Conservation (phyloP, 2,797 vertebrate species). For the Ctenopoma multispine region DNA sequence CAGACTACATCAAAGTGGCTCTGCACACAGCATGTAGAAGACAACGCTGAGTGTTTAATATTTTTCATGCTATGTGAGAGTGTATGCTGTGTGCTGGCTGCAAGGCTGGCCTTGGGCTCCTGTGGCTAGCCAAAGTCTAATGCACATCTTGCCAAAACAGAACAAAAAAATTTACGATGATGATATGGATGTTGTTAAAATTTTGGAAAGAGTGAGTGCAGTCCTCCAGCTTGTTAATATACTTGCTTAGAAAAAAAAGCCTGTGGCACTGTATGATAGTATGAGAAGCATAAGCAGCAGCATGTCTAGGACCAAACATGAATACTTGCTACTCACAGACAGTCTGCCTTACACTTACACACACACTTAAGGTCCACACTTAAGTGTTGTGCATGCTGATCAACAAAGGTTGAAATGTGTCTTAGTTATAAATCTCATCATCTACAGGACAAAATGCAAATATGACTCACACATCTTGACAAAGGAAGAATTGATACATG, state of each 20-base stretch:
- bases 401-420: conserved; percentile 24
- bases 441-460: conserved; percentile 24
- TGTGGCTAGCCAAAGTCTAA: conserved; percentile 29
- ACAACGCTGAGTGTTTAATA: not conserved
- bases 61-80: conserved; percentile 29
- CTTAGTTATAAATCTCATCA: conserved; percentile 39
- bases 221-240: conserved; percentile 73
- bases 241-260: conserved; percentile 51
- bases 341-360: conserved; percentile 10
- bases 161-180: too few species aligned
- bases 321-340: conserved; percentile 32
- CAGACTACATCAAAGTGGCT: conserved; percentile 40
- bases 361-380: conserved; percentile 33
- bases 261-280: conserved; percentile 64
- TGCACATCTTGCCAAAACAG: conserved; percentile 31
- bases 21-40: conserved; percentile 10
- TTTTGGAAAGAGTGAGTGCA: conserved; percentile 64
- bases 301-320: conserved; percentile 62
- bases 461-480: too few species aligned
- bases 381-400: conserved; percentile 23
- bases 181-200: conserved; percentile 59
- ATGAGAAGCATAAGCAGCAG: conserved; percentile 65
- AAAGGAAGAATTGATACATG: conserved; percentile 6
- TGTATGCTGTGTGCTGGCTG: not conserved
- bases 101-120: conserved; percentile 13